A percentile compares a stretch with the other conserved stretches of the same genome.
phyloP scores from a whole-genome alignment of 2,797 vertebrate genomes.

The Todus mexicanus region DNA sequence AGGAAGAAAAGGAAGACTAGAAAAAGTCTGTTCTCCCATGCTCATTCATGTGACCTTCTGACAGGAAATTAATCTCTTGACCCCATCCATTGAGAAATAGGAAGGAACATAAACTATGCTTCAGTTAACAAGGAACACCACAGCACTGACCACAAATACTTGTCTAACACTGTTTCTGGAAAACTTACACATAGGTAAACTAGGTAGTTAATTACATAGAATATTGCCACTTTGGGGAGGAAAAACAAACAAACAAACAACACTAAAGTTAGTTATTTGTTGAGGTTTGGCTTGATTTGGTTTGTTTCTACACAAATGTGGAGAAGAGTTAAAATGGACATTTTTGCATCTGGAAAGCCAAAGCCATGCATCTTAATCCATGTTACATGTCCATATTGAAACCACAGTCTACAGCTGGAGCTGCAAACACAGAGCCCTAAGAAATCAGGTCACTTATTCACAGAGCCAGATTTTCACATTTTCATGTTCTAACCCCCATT shows the following conservation, averaged over 20 bases:
- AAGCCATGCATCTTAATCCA: not conserved
- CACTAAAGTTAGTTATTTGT: not conserved
- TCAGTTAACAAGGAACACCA: not conserved
- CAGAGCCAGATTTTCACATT: not conserved
- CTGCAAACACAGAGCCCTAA: not conserved
- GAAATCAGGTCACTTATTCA: not conserved
- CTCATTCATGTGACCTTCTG: not conserved
- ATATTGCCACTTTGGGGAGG: not conserved
- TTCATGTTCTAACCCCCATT: not conserved
- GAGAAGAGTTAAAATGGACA: not conserved
- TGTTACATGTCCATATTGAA: not conserved
- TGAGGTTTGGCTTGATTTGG: not conserved
- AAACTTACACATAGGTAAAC: not conserved
- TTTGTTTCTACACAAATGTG: not conserved
- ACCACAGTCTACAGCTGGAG: not conserved
- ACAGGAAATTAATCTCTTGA: not conserved
- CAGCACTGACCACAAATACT: not conserved
- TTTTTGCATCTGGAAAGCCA: not conserved
- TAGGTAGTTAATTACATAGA: not conserved
- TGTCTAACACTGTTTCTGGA: not conserved
- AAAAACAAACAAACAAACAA: accelerated
- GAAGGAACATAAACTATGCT: not conserved
- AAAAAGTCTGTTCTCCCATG: not conserved
- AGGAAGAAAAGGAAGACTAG: not conserved
- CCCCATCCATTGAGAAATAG: not conserved